Conservation (phyloP, 2,113 vertebrate genomes). For the Datnioides undecimradiatus region DNA sequence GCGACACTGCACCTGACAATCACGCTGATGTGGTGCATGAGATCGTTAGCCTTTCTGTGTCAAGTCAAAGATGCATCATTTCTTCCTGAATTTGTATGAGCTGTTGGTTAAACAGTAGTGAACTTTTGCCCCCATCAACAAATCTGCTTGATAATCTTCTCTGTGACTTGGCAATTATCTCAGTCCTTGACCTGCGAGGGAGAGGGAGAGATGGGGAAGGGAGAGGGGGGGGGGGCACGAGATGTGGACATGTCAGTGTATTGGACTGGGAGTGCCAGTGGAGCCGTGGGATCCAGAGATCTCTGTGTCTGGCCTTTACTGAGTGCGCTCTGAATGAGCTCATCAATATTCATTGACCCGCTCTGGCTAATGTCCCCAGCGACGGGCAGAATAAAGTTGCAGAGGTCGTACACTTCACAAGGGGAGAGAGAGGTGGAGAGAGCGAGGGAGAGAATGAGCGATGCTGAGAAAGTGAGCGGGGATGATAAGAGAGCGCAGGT, state of each 20-base stretch:
- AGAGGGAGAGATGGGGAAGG: background rate
- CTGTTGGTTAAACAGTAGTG: conserved; percentile 41
- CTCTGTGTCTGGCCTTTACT: conserved; percentile 75
- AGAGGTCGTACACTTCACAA: conserved; percentile 77
- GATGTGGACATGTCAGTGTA: conserved; percentile 56
- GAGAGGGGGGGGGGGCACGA: conserved; percentile 4
- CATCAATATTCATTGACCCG: conserved; percentile 83
- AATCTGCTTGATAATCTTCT: conserved; percentile 67
- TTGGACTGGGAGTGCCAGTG: conserved; percentile 49
- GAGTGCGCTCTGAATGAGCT: conserved; percentile 68
- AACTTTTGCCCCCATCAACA: conserved; percentile 67
- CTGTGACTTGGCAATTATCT: conserved; percentile 65
- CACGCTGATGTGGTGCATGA: conserved; percentile 17
- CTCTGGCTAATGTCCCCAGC: conserved; percentile 73
- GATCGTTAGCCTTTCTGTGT: conserved; percentile 4
- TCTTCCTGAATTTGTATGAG: conserved; percentile 43
- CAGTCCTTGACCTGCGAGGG: conserved; percentile 70
- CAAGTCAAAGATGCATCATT: conserved; percentile 29
- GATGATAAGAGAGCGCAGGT: conserved; percentile 57
- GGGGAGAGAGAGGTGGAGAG: conserved; percentile 22
- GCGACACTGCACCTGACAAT: background rate
- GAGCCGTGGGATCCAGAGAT: conserved; percentile 63
- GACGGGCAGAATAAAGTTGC: conserved; percentile 76
- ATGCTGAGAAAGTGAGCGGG: conserved; percentile 29
- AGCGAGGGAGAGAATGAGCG: conserved; percentile 34